Percentiles rank a stretch among this genome's conserved stretches.
Evolutionary conservation across 1,140 invertebrate genomes (phyloP).

Genomic region (Brachionus rotundiformis): DNA sequence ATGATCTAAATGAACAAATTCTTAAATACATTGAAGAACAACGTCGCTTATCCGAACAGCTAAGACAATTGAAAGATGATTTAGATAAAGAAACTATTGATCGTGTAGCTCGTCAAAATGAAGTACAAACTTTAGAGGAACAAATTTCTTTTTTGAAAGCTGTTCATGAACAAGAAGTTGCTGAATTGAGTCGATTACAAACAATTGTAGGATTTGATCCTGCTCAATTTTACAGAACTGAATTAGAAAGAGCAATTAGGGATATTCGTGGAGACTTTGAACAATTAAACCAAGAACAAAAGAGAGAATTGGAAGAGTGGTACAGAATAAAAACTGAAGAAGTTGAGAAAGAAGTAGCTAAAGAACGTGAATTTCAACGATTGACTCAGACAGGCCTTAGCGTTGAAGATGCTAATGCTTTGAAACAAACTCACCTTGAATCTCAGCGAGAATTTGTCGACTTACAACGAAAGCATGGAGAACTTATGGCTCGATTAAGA

Average conservation of each 20-base stretch:
- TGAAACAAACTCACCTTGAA: slow-evolving; percentile 48
- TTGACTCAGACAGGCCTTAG: background rate
- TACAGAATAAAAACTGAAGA: slow-evolving; percentile 52
- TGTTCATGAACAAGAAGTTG: slow-evolving; percentile 47
- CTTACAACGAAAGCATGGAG: slow-evolving; percentile 18
- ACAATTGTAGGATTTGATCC: slow-evolving; percentile 50
- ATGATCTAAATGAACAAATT: slow-evolving; percentile 42
- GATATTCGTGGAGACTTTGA: slow-evolving; percentile 51
- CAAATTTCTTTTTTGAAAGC: slow-evolving; percentile 50
- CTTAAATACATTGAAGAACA: slow-evolving; percentile 24
- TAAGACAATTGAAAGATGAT: slow-evolving; percentile 47
- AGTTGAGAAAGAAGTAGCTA: slow-evolving; percentile 9
- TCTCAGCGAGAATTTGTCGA: slow-evolving; percentile 32
- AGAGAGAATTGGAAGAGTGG: slow-evolving; percentile 48
- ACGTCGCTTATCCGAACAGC: slow-evolving; percentile 33
- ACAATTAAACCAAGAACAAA: slow-evolving; percentile 35
- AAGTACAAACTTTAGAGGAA: slow-evolving; percentile 51
- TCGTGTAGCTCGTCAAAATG: slow-evolving; percentile 46
- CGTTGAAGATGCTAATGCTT: background rate
- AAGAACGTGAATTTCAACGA: slow-evolving; percentile 36
- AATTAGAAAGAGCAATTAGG: slow-evolving; percentile 37
- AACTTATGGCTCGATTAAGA: slow-evolving; percentile 21
- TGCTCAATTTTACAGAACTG: slow-evolving; percentile 38
- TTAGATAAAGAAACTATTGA: slow-evolving; percentile 45
- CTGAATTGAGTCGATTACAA: slow-evolving; percentile 27